phyloP scores from a whole-genome alignment of 64 coral and sea anemone genomes.

The Trachythela sp. region DNA sequence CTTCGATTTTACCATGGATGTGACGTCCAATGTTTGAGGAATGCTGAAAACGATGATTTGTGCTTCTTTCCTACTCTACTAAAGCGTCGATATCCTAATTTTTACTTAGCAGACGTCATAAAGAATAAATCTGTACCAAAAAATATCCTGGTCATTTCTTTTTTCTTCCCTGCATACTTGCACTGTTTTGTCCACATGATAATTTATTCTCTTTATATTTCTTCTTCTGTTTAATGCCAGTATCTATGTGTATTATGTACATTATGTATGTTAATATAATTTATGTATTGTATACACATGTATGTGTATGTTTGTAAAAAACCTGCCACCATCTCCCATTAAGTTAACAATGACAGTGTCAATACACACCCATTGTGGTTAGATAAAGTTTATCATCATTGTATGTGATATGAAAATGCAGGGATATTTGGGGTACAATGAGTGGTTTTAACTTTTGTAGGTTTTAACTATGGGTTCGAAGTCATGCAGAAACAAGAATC shows the following conservation, averaged over 20 bases:
- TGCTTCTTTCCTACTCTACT: neutral
- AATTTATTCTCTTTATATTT: neutral
- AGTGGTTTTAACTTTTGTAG: neutral
- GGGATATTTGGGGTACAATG: no score
- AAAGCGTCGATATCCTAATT: neutral
- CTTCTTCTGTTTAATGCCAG: no score
- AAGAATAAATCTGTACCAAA: neutral
- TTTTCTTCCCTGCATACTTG: neutral
- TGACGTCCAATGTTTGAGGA: conserved; percentile 6
- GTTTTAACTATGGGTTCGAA: neutral
- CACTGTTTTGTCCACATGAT: neutral
- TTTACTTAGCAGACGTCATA: neutral
- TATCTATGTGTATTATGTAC: no score
- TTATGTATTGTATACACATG: no score
- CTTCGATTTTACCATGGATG: neutral
- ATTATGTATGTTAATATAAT: no score
- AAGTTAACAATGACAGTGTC: no score
- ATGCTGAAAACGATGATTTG: neutral
- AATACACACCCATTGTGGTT: neutral
- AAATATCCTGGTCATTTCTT: neutral
- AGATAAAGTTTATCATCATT: neutral
- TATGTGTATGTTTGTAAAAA: no score
- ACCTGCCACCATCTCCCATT: no score
- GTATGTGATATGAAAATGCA: neutral
- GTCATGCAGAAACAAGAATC: neutral